These are phyloP conservation scores for Ispidina lecontei DNA, from an alignment of 2,797 vertebrate genomes.

Conservation along the genomic window DNA sequence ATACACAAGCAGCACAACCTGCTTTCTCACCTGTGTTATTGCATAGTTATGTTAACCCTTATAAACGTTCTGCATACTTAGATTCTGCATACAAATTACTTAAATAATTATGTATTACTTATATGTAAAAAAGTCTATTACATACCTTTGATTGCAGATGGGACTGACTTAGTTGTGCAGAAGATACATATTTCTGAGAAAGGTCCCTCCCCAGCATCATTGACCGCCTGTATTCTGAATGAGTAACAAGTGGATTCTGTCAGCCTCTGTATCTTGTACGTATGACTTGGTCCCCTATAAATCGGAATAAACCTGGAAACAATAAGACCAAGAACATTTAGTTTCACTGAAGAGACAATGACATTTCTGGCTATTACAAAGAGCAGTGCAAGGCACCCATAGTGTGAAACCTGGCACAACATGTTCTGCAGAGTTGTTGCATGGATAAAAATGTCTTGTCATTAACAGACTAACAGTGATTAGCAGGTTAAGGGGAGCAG, in stretches of 20 bases:
- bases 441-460: background rate
- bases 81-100: background rate
- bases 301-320: constrained; percentile 90
- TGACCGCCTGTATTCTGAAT: constrained; percentile 95
- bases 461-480: background rate
- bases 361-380: background rate
- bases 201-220: constrained; percentile 91
- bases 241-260: constrained; percentile 91
- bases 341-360: background rate
- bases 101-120: background rate
- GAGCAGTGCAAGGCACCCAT: rapidly evolving
- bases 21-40: background rate
- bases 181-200: constrained; percentile 92
- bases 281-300: constrained; percentile 96
- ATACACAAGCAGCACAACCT: background rate
- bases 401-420: rapidly evolving
- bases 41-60: background rate
- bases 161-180: constrained; percentile 94
- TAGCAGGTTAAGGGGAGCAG: background rate
- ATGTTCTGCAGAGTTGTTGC: background rate
- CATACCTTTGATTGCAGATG: constrained; percentile 94
- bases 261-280: constrained; percentile 95
- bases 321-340: background rate
- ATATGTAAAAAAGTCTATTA: background rate
- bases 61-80: background rate